phyloP scores from a whole-genome alignment of 1,140 invertebrate species.

The Nixonia krombeini region DNA sequence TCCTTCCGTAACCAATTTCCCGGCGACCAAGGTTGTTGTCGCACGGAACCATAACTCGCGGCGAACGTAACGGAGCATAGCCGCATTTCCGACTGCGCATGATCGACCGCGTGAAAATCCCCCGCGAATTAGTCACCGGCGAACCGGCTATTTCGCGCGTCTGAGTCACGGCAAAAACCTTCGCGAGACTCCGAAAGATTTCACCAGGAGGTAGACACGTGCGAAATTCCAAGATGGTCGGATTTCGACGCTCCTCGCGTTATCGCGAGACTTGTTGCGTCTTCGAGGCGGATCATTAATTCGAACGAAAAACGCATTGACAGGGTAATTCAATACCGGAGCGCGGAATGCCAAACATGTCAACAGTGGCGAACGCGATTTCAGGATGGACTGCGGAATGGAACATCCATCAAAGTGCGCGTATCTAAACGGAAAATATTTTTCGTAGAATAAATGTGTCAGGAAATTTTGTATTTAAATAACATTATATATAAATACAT shows the following conservation, averaged over 20 bases:
- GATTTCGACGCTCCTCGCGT: neutral
- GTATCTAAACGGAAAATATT: no score
- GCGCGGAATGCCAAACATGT: no score
- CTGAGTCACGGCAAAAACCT: no score
- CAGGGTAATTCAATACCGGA: no score
- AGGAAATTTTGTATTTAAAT: no score
- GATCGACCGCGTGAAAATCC: slow-evolving; percentile 9
- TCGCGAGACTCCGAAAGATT: no score
- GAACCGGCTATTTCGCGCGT: neutral
- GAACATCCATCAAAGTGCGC: no score
- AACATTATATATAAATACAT: no score
- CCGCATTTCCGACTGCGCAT: slow-evolving; percentile 32
- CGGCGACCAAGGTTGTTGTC: slow-evolving; percentile 25
- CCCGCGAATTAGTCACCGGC: neutral
- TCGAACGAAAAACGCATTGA: neutral
- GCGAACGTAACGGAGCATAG: slow-evolving; percentile 33
- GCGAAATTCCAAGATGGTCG: neutral
- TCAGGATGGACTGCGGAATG: no score
- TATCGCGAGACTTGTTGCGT: neutral
- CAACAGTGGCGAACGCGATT: neutral
- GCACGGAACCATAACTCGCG: slow-evolving; percentile 22
- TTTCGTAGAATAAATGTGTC: no score
- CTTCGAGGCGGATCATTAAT: neutral
- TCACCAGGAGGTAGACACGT: no score
- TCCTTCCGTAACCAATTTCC: slow-evolving; percentile 28